phyloP scores from a whole-genome alignment of 92 coral and sea anemone genomes.

The Epizoanthus fatuus region DNA sequence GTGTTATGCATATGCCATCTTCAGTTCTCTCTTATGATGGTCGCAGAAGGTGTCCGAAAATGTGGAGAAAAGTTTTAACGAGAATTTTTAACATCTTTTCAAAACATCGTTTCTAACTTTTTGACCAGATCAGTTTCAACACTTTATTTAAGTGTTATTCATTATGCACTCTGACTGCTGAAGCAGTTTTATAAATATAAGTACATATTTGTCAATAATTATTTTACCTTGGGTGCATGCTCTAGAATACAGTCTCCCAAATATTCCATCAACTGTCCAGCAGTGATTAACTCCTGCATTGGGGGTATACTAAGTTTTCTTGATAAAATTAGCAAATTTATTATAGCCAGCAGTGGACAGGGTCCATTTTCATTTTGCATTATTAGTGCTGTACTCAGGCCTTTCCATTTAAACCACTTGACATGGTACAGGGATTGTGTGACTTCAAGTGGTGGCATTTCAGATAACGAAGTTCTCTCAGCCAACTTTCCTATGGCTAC shows the following conservation, averaged over 20 bases:
- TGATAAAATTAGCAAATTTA: slow-evolving; percentile 87
- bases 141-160: too few relatives aligned
- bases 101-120: too few relatives aligned
- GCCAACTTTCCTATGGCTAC: neutral
- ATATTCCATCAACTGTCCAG: slow-evolving; percentile 96
- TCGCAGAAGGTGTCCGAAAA: too few relatives aligned
- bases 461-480: slow-evolving; percentile 14
- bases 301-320: slow-evolving; percentile 84
- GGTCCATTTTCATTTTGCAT: slow-evolving; percentile 99
- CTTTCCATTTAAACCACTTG: slow-evolving; percentile 97
- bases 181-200: neutral
- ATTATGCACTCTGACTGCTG: too few relatives aligned
- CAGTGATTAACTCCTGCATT: slow-evolving; percentile 90
- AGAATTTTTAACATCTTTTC: too few relatives aligned
- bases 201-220: too few relatives aligned
- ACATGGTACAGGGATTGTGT: slow-evolving; percentile 87
- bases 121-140: too few relatives aligned
- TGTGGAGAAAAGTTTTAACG: too few relatives aligned
- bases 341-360: slow-evolving; percentile 94
- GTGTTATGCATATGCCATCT: too few relatives aligned
- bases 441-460: slow-evolving; percentile 27
- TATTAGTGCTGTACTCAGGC: slow-evolving; percentile 87
- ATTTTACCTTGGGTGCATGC: slow-evolving; percentile 90
- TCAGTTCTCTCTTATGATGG: too few relatives aligned
- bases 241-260: slow-evolving; percentile 93